A percentile compares a stretch with the other conserved stretches of the same genome.
Conservation (phyloP, 2,888 invertebrate species). For the Smittia sp. region DNA sequence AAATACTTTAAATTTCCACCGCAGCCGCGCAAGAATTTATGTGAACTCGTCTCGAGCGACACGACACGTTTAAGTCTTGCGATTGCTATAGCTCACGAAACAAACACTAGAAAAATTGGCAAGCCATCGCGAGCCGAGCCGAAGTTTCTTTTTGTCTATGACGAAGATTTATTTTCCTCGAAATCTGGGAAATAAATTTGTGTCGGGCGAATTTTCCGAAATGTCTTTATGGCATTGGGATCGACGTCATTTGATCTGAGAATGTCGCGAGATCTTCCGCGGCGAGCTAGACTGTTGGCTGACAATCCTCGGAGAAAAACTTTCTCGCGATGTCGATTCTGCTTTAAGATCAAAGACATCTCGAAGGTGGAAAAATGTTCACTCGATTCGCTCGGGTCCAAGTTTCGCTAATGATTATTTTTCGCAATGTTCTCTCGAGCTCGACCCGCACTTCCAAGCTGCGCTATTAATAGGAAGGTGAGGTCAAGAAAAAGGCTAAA, state of each 20-base stretch:
- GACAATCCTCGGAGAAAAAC: too few relatives aligned
- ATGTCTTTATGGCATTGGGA: neutral
- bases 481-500: too few relatives aligned
- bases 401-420: too few relatives aligned
- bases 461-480: too few relatives aligned
- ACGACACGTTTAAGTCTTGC: slow-evolving; percentile 38
- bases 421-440: too few relatives aligned
- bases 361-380: too few relatives aligned
- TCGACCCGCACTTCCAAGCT: too few relatives aligned
- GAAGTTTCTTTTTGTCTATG: neutral
- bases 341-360: too few relatives aligned
- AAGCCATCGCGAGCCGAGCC: neutral
- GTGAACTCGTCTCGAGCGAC: neutral
- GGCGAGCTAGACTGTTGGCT: too few relatives aligned
- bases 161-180: neutral
- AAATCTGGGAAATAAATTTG: slow-evolving; percentile 12
- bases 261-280: neutral
- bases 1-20: neutral
- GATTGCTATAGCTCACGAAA: slow-evolving; percentile 2
- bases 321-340: too few relatives aligned
- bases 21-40: neutral
- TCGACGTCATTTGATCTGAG: neutral
- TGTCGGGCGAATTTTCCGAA: neutral
- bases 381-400: too few relatives aligned
- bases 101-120: slow-evolving; percentile 15